Conservation (phyloP, 2,888 invertebrate genomes). For the Lypha dubia region DNA sequence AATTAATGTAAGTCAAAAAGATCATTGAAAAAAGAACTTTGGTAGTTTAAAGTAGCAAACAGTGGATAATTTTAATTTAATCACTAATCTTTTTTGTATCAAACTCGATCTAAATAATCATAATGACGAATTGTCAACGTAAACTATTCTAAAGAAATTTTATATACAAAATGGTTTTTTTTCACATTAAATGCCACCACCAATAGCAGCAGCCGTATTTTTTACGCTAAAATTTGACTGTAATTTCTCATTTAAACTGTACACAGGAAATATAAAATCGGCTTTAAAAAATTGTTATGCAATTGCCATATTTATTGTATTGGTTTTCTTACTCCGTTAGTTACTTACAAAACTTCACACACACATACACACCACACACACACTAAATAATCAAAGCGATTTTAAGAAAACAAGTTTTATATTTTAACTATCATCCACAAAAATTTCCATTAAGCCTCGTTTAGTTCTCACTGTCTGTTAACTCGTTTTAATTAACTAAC, state of each 20-base stretch:
- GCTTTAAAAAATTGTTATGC: slow-evolving; percentile 17
- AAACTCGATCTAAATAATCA: background rate
- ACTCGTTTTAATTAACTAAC: no score
- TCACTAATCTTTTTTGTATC: no score
- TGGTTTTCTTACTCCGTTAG: background rate
- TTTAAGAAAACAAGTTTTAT: background rate
- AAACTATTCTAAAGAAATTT: background rate
- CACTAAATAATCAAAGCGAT: background rate
- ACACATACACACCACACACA: background rate
- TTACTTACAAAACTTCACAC: slow-evolving; percentile 7
- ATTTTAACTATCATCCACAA: background rate
- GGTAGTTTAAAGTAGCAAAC: no score
- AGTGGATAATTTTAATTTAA: no score
- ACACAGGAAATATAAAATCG: slow-evolving; percentile 53
- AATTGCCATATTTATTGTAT: slow-evolving; percentile 9
- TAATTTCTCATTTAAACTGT: slow-evolving; percentile 32
- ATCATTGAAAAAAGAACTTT: no score
- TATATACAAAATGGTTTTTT: background rate
- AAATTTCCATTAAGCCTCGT: no score
- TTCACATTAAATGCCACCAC: background rate
- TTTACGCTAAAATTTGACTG: slow-evolving; percentile 23
- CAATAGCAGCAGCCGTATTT: background rate
- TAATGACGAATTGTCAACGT: background rate
- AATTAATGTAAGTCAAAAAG: no score
- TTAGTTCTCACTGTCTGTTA: no score